Base-by-base conservation (phyloP, 2,797 vertebrate species). In the Ptychadena robeensis region DNA sequence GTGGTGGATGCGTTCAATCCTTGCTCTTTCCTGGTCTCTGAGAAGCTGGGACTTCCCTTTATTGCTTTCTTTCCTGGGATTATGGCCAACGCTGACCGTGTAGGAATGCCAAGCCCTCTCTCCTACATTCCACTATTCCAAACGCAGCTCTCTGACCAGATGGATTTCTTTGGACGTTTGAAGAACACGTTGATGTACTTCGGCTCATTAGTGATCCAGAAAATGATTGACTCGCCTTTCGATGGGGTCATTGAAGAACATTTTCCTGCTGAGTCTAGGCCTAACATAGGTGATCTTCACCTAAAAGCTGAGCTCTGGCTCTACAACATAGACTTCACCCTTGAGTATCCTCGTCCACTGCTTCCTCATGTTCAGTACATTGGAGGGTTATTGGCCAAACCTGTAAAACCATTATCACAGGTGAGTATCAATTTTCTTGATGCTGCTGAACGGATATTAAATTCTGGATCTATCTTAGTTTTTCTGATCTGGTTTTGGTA, bases 261-360 rank as follows among this genome's bases (percentile, higher is more conserved):
- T 87, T 92, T 95, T 40, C 38, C 74, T 6, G 73, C 8, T 74
- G 86, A 74, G 68, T 85, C 87, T 15, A 89, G 81, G 79, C 87
- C 81, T 34, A 81, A 25, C 85, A 86, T 86, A 40, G 75, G 74
- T 87, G 88, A 91, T 4, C 87, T 94, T 48, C 86, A 92, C 74
- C 75, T 69, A 73, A 91, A 89, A 86, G 88, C 94, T 37, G 93
- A 94, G 86, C 85, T 95, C 11, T 93, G 91, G 91, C 91, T 92
- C 68, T 91, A 94, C 85, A 94, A 94, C 86, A 91, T 89, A 0
- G 92, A 95, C 85, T 93, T 95, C 61, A 92, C 91, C 7, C 85
- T 94, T 75, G 93, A 94, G 35, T 94, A 94, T 85, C 86, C 93
- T 0, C 88, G 86, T 73, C 93, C 93, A 0, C 89, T 95, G 0